A percentile compares a stretch with the other conserved stretches of the same genome.
Conservation (phyloP, 2,797 vertebrate genomes). For the Sebastes nivosus region DNA sequence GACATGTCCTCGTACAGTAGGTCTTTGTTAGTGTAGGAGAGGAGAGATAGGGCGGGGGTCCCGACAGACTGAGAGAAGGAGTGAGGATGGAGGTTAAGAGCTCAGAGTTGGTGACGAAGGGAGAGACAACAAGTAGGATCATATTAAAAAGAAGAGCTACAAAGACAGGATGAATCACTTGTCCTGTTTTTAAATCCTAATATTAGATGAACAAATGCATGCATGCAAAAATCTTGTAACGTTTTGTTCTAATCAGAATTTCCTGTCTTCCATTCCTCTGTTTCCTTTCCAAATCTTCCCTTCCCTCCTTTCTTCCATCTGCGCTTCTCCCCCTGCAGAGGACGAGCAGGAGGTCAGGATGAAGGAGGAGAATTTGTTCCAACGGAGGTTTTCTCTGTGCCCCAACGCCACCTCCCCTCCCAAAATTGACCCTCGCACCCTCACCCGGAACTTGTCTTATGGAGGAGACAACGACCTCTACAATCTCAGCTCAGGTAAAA, state of each 20-base stretch:
- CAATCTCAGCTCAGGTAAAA: conserved; percentile 88
- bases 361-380: conserved; percentile 96
- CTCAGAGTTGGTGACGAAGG: neutral
- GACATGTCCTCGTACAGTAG: conserved; percentile 61
- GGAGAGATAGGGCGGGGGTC: conserved; percentile 11
- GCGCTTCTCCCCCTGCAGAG: conserved; percentile 76
- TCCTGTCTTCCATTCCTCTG: neutral
- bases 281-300: neutral
- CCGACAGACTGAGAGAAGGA: conserved; percentile 9
- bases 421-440: conserved; percentile 88
- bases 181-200: neutral
- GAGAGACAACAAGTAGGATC: neutral
- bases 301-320: neutral
- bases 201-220: neutral
- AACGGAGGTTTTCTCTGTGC: conserved; percentile 93
- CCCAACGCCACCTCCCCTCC: conserved; percentile 89
- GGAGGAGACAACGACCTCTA: conserved; percentile 88
- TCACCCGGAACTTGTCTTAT: conserved; percentile 90
- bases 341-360: conserved; percentile 86
- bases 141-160: neutral
- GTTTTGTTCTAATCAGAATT: neutral
- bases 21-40: conserved; percentile 54
- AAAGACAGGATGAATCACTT: neutral
- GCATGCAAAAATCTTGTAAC: neutral
- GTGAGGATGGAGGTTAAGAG: conserved; percentile 17